phyloP scores from a whole-genome alignment of 2,113 vertebrate species.

The Xyrauchen texanus region DNA sequence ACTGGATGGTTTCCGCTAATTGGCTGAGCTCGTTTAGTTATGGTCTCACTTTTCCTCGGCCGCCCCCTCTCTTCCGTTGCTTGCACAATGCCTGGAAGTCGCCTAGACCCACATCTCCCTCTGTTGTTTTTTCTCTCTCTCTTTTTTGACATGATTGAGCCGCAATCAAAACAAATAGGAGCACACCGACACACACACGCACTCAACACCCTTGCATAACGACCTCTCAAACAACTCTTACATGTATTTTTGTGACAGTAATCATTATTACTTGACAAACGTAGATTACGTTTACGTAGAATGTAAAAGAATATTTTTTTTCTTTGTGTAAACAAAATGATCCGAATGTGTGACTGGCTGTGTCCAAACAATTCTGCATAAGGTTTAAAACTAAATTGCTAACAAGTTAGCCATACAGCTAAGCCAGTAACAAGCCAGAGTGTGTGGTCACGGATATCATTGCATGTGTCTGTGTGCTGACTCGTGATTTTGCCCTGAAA shows the following conservation, averaged over 20 bases:
- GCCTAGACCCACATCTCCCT: slow-evolving; percentile 74
- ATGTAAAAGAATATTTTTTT: too few species aligned
- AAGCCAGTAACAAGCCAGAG: too few species aligned
- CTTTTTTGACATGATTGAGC: slow-evolving; percentile 56
- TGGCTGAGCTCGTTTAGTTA: slow-evolving; percentile 74
- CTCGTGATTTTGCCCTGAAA: slow-evolving; percentile 19
- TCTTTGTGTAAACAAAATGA: too few species aligned
- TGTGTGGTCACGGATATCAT: background rate
- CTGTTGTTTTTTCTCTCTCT: slow-evolving; percentile 61
- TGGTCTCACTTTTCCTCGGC: slow-evolving; percentile 78
- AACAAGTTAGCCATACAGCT: too few species aligned
- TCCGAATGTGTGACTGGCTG: too few species aligned
- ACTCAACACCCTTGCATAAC: slow-evolving; percentile 45
- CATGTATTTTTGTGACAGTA: background rate
- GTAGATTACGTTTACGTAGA: too few species aligned
- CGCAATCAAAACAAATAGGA: slow-evolving; percentile 68
- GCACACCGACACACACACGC: slow-evolving; percentile 60
- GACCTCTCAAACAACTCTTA: background rate
- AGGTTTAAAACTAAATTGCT: too few species aligned
- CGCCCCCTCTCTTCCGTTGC: slow-evolving; percentile 68
- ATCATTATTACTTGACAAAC: background rate
- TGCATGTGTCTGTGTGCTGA: background rate
- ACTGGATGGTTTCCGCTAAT: slow-evolving; percentile 74
- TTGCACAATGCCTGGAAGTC: slow-evolving; percentile 80
- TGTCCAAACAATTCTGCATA: too few species aligned